These are phyloP conservation scores for Pocillopora damicornis DNA, from an alignment of 64 coral and sea anemone genomes.

Conservation along the genomic window DNA sequence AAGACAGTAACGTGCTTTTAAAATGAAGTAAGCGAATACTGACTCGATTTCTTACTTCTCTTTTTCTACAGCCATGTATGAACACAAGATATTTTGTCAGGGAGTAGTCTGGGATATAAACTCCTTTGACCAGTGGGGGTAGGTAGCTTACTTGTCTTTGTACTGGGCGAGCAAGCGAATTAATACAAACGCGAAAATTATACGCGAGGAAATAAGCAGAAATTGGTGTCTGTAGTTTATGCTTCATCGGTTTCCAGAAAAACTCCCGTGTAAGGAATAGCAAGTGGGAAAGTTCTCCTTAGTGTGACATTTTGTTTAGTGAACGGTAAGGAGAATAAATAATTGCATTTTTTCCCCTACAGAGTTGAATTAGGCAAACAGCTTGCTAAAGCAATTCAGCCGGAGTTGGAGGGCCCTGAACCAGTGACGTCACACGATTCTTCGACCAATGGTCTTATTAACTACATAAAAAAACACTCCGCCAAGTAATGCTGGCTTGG, in stretches of 20 bases:
- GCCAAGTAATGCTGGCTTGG: not conserved
- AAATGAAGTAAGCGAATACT: not conserved
- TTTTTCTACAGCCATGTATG: conserved; percentile 85
- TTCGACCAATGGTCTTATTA: conserved; percentile 94
- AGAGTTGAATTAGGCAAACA: conserved; percentile 96
- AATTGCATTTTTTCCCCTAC: not conserved
- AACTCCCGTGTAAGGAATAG: no score
- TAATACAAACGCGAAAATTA: not conserved
- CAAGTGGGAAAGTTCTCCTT: no score
- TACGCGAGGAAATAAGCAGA: no score
- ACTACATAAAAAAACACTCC: conserved; percentile 72
- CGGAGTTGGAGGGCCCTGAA: conserved; percentile 57
- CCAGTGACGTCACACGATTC: conserved; percentile 87
- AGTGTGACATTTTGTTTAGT: no score
- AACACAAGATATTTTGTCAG: conserved; percentile 99
- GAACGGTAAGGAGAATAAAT: no score
- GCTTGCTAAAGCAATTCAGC: conserved; percentile 93
- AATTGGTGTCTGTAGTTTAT: no score
- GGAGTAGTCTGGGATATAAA: conserved; percentile 96
- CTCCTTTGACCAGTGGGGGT: conserved; percentile 99
- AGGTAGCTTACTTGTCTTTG: not conserved
- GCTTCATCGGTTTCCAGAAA: no score
- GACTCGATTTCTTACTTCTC: not conserved
- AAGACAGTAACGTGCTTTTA: no score
- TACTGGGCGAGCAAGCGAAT: not conserved